These are phyloP conservation scores for Psittacula echo DNA, from an alignment of 2,797 vertebrate genomes.

Conservation along the genomic window DNA sequence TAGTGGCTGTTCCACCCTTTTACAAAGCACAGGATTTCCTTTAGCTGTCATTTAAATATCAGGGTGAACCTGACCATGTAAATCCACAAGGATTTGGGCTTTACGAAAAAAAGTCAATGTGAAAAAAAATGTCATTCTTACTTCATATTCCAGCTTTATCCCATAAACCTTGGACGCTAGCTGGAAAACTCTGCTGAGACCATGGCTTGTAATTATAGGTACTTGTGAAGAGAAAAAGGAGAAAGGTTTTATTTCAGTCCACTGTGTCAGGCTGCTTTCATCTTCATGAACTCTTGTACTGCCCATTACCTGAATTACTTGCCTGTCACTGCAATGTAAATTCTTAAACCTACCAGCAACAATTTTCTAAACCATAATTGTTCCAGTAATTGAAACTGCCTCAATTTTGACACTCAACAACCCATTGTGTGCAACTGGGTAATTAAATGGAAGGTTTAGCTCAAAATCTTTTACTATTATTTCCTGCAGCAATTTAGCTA, in stretches of 20 bases:
- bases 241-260: background rate
- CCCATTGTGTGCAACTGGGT: conserved; percentile 23
- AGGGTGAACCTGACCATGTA: background rate
- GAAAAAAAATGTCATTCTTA: background rate
- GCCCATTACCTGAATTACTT: conserved; percentile 1
- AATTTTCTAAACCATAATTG: conserved; percentile 21
- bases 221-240: background rate
- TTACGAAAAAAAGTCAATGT: background rate
- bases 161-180: background rate
- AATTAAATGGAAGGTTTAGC: conserved; percentile 54
- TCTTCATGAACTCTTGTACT: background rate
- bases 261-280: background rate
- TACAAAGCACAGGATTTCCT: background rate
- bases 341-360: conserved; percentile 8
- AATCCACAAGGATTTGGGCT: background rate
- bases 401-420: conserved; percentile 37
- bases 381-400: conserved; percentile 43
- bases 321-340: background rate
- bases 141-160: background rate
- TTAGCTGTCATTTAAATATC: background rate
- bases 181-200: background rate
- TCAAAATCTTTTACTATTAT: conserved; percentile 1
- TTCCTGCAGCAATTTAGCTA: conserved; percentile 20
- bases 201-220: background rate
- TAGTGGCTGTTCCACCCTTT: background rate